Conservation (phyloP, 2,797 vertebrate genomes). For the Phalanger gymnotis region DNA sequence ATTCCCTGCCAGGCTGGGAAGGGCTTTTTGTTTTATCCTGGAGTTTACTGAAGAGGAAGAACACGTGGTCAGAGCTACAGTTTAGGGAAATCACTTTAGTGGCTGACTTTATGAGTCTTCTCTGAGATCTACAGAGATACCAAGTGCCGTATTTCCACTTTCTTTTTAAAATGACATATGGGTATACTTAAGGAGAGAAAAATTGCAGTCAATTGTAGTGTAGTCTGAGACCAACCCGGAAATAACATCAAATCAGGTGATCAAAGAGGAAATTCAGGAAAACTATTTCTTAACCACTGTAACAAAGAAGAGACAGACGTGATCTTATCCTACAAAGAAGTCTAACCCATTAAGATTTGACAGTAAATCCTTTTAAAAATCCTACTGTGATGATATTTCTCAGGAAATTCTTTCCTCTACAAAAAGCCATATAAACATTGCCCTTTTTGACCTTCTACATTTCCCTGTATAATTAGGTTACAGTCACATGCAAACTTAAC, state of each 20-base stretch:
- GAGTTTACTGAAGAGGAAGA: background rate
- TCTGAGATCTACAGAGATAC: slow-evolving; percentile 4
- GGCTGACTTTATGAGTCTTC: background rate
- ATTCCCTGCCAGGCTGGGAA: too few species aligned
- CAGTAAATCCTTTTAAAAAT: slow-evolving; percentile 28
- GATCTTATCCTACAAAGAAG: slow-evolving; percentile 26
- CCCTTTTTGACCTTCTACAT: slow-evolving; percentile 70
- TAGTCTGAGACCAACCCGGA: slow-evolving; percentile 3
- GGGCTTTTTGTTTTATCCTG: background rate
- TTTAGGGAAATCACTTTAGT: background rate
- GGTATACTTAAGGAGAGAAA: background rate
- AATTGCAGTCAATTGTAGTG: background rate
- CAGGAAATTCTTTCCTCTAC: slow-evolving; percentile 56
- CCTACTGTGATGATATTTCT: slow-evolving; percentile 39
- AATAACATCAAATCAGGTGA: slow-evolving; percentile 34
- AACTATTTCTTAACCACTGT: background rate
- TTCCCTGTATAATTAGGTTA: slow-evolving; percentile 51
- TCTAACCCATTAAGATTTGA: slow-evolving; percentile 37
- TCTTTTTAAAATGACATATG: slow-evolving; percentile 22
- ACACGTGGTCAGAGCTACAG: background rate
- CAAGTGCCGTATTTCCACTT: background rate
- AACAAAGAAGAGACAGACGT: background rate
- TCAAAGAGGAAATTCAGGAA: slow-evolving; percentile 16
- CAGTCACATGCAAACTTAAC: slow-evolving; percentile 64
- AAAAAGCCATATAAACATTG: slow-evolving; percentile 67